Evolutionary conservation across 92 coral and sea anemone genomes (phyloP).

Genomic region (Paragorgia papillata): DNA sequence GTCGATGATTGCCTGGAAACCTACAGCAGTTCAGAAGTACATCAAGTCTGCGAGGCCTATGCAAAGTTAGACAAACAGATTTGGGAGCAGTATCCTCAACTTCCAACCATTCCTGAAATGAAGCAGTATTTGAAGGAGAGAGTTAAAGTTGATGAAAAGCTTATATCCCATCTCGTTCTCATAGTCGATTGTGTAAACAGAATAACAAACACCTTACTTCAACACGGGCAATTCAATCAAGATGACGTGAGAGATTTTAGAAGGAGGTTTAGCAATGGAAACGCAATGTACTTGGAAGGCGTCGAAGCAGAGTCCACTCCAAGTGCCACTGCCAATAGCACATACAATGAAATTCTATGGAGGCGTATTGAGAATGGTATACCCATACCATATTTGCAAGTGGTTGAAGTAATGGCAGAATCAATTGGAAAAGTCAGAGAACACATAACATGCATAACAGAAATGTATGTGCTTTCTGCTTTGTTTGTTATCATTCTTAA

Average conservation of each 20-base stretch:
- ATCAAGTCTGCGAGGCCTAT: background rate
- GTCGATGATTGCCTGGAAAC: no score
- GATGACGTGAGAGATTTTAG: background rate
- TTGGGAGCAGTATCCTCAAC: background rate
- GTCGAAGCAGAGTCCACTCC: background rate
- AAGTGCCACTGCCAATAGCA: background rate
- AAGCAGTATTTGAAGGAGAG: background rate
- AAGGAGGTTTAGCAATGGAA: background rate
- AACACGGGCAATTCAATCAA: background rate
- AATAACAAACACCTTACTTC: background rate
- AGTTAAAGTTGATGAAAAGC: background rate
- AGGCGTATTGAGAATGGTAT: background rate
- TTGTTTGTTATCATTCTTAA: background rate
- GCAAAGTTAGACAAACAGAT: background rate
- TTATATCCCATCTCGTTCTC: background rate
- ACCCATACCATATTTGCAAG: no score
- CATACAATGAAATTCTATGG: slow-evolving; percentile 3
- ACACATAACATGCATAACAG: background rate
- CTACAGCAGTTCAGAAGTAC: background rate
- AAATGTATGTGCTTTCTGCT: slow-evolving; percentile 7
- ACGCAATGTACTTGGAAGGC: background rate
- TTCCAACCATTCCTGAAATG: slow-evolving; percentile 4
- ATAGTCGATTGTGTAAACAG: slow-evolving; percentile 9
- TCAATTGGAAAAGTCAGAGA: slow-evolving; percentile 1
- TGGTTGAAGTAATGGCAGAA: background rate